Percentiles rank a stretch among this genome's conserved stretches.
phyloP scores from a whole-genome alignment of 2,113 vertebrate genomes.

The Chionis minor region DNA sequence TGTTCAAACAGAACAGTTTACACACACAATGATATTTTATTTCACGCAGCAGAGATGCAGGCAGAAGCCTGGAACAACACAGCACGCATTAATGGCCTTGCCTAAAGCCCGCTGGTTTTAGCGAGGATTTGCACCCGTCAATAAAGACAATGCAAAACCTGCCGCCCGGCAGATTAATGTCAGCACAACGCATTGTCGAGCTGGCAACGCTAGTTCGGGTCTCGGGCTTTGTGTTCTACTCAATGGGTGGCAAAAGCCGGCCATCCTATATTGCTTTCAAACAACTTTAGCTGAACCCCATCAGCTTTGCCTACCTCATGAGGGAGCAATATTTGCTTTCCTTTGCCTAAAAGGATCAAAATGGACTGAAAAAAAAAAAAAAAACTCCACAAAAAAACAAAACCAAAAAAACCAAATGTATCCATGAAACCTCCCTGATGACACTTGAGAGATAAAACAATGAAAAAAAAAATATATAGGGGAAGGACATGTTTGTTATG shows the following conservation, averaged over 20 bases:
- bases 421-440: not conserved
- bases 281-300: not conserved
- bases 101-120: conserved; percentile 44
- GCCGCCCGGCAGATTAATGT: not conserved
- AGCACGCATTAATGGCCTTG: not conserved
- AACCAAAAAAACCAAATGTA: not conserved
- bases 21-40: conserved; percentile 17
- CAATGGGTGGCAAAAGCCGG: conserved; percentile 9
- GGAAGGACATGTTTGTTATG: not conserved
- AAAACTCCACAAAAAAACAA: too few relatives aligned
- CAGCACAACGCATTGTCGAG: conserved; percentile 24
- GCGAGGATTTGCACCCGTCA: not conserved
- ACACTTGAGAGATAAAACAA: not conserved
- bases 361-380: not conserved
- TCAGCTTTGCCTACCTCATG: not conserved
- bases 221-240: not conserved
- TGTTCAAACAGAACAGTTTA: not conserved
- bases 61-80: conserved; percentile 27
- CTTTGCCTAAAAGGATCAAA: not conserved
- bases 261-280: conserved; percentile 5
- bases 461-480: not conserved
- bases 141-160: conserved; percentile 43
- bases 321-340: not conserved
- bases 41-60: conserved; percentile 23
- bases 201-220: not conserved